These are phyloP conservation scores for Arctopsyche grandis DNA, from an alignment of 1,140 invertebrate species.

Conservation along the genomic window DNA sequence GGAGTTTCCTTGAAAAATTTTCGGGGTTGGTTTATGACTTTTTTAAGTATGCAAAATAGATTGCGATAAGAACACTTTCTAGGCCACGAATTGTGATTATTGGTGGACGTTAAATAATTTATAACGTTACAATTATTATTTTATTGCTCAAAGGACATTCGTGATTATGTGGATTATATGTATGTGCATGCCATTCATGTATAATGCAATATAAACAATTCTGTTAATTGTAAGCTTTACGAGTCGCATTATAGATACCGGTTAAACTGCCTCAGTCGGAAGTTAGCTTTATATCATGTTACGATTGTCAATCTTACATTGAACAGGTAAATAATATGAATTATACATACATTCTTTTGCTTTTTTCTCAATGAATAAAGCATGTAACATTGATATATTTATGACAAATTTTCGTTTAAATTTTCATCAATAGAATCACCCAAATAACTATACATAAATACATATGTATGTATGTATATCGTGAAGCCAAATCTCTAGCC, in stretches of 20 bases:
- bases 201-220: not conserved
- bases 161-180: not conserved
- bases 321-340: constrained; percentile 2
- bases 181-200: too few species aligned
- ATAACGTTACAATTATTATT: not conserved
- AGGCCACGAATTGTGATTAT: constrained; percentile 13
- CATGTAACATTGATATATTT: not conserved
- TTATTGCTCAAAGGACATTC: not conserved
- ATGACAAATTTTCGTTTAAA: not conserved
- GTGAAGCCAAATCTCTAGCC: too few species aligned
- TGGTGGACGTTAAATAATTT: constrained; percentile 2
- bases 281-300: not conserved
- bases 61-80: constrained; percentile 48
- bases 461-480: too few species aligned
- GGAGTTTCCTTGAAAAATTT: constrained; percentile 47
- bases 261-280: constrained; percentile 1
- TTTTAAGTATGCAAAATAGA: constrained; percentile 44
- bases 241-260: constrained; percentile 15
- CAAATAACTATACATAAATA: not conserved
- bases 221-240: not conserved
- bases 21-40: constrained; percentile 37
- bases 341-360: not conserved
- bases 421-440: not conserved
- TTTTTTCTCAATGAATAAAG: not conserved
- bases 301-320: constrained; percentile 14